Evolutionary conservation across 2,797 vertebrate genomes (phyloP), one percentile per base, ranked within the genome.

Genomic region (Peromyscus nudipes): DNA sequence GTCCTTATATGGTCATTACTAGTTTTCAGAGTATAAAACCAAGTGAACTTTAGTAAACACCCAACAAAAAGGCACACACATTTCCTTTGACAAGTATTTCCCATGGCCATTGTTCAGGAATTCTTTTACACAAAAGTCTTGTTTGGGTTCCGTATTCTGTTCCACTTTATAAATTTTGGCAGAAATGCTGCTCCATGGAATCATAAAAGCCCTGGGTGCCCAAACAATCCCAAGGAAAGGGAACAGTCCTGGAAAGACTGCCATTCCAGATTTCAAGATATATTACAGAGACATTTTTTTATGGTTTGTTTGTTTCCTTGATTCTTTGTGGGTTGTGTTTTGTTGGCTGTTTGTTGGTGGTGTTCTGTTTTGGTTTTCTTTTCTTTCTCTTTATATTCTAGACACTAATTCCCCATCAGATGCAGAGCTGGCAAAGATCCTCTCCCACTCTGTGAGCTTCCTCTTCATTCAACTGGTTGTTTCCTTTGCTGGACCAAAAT

Each of bases 51-150:
- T 52, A 52, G 65, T 86, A 69, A 86, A 86, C 65, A 69, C 64
- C 64, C 84, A 86, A 86, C 84, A 52, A 69, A 67, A 86, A n/a
- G 25, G 21, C 64, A 37, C 31, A 52, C 31, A 37, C 64, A 52
- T 52, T 86, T 86, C 64, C 84, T 86, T 52, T 52, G 84, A 69
- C 64, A 37, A 86, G 64, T 52, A 52, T 52, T 86, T 86, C 84
- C 65, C 84, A 69, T 86, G 84, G 84, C 84, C 23, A 69, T 86
- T 86, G 64, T 86, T 86, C 84, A 86, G 46, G 31, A 69, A 86
- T 69, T 86, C 83, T 86, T 86, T 86, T 86, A 37, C 84, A 86
- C 84, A 86, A 86, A 86, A 86, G 84, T 86, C 64, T 46, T 69
- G 65, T 86, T 86, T 86, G 84, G 64, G 84, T 52, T 86, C 84